Base-by-base conservation (phyloP, 2,113 vertebrate genomes). In the Heteronetta atricapilla region DNA sequence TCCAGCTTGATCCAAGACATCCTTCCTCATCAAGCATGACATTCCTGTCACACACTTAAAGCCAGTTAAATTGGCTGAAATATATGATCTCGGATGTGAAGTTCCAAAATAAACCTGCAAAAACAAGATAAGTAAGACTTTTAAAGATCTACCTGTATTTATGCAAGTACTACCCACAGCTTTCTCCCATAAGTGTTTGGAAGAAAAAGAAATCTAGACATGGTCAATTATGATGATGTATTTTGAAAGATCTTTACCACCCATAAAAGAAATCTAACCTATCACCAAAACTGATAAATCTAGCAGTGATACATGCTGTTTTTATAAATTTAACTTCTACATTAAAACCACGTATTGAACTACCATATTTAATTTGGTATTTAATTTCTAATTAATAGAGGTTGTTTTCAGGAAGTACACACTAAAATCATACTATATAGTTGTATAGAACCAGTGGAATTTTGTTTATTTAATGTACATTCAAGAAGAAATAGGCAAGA, bases 41-140 rank as follows among this genome's bases (percentile, higher is more conserved):
- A 99, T 99, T 67, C 99, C 99, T 1, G 99, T 99, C 91, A 99
- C 99, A 23, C 99, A 99, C 93, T 99, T 99, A 91, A 99, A 99
- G 66, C 99, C 99, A 23, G 98, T 99, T 89, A 99, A 99, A 63
- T 99, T 99, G 58, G 99, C 99, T 4, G 99, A 99, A 97, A 99
- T 99, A 95, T 99, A 99, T 25, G 99, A 99, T 50, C 99, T 98
- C 16, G 99, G 99, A 95, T 99, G 99, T 19, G 99, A 99, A 36
- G 99, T 99, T 84, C 99, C 99, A 88, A 99, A 99, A 92, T 99
- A 99, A 28, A 99, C 99, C 99, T 99, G 96, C 5, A 62, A 88
- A 89, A 79, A 86, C 18, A 95, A 95, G 20, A n/a, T 60, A 82
- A 70, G 33, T 60, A 82, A 70, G 60, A 42, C 31, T 86, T 90